Conservation (phyloP, 2,797 vertebrate species). For the Diplodus puntazzo region DNA sequence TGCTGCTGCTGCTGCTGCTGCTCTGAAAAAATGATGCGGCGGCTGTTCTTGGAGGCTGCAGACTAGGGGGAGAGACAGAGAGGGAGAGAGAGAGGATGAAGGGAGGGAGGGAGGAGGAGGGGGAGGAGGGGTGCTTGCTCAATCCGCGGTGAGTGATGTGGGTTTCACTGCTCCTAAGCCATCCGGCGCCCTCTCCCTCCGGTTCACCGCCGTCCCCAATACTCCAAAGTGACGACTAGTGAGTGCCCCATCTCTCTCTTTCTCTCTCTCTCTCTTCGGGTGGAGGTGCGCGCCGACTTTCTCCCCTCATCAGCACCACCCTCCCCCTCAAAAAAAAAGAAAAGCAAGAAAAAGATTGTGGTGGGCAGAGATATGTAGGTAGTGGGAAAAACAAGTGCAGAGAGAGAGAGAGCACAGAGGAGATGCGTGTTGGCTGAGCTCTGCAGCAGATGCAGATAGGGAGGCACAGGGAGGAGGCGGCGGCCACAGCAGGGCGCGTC, state of each 20-base stretch:
- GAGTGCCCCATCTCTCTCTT: conserved; percentile 44
- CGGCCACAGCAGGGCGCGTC: conserved; percentile 50
- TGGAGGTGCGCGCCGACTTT: conserved; percentile 47
- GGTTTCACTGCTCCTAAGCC: conserved; percentile 73
- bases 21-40: conserved; percentile 79
- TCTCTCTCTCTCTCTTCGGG: conserved; percentile 20
- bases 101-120: background rate
- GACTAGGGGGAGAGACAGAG: conserved; percentile 69
- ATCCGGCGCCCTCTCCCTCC: conserved; percentile 64
- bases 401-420: conserved; percentile 24
- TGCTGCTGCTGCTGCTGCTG: conserved; percentile 59
- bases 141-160: conserved; percentile 75
- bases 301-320: conserved; percentile 30
- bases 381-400: conserved; percentile 17
- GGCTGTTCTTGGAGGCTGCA: conserved; percentile 83
- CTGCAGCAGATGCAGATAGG: conserved; percentile 81
- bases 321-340: background rate
- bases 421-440: conserved; percentile 71
- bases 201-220: conserved; percentile 61
- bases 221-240: conserved; percentile 68
- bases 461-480: conserved; percentile 66
- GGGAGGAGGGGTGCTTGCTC: conserved; percentile 46
- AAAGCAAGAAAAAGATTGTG: conserved; percentile 1
- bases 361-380: conserved; percentile 35
- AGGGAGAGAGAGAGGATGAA: conserved; percentile 19